phyloP scores from a whole-genome alignment of 2,797 vertebrate species.

The Pipistrellus pygmaeus region DNA sequence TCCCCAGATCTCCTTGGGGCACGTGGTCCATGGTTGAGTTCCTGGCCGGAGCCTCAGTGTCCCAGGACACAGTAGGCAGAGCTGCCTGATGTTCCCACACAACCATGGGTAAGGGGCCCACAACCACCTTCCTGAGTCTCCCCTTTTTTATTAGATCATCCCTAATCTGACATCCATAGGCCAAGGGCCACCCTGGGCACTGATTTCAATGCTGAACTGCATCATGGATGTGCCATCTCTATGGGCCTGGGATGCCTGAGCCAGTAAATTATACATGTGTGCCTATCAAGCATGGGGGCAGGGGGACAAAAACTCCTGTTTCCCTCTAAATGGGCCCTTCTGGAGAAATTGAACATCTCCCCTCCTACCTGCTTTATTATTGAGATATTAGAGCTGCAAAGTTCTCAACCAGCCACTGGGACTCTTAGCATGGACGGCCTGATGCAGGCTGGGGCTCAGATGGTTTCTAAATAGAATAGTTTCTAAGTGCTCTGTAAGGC shows the following conservation, averaged over 20 bases:
- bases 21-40: neutral
- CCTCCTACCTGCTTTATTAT: neutral
- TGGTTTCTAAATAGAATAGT: slow-evolving; percentile 54
- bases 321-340: neutral
- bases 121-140: neutral
- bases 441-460: neutral
- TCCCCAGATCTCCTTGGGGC: neutral
- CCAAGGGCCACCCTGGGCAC: neutral
- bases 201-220: neutral
- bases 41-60: neutral
- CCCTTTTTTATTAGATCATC: neutral
- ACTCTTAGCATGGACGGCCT: slow-evolving; percentile 44
- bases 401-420: slow-evolving; percentile 48
- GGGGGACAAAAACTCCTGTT: neutral
- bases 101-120: neutral
- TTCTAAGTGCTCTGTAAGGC: slow-evolving; percentile 52
- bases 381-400: neutral
- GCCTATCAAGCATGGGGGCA: accelerated
- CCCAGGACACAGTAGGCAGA: neutral
- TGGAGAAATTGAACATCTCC: neutral
- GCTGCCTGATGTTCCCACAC: neutral
- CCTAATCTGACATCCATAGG: neutral
- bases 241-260: neutral
- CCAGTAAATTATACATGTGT: neutral
- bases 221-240: accelerated